Base-by-base conservation (phyloP, 37 sponge, comb jelly and placozoan species). In the Mnemiopsis leidyi region DNA sequence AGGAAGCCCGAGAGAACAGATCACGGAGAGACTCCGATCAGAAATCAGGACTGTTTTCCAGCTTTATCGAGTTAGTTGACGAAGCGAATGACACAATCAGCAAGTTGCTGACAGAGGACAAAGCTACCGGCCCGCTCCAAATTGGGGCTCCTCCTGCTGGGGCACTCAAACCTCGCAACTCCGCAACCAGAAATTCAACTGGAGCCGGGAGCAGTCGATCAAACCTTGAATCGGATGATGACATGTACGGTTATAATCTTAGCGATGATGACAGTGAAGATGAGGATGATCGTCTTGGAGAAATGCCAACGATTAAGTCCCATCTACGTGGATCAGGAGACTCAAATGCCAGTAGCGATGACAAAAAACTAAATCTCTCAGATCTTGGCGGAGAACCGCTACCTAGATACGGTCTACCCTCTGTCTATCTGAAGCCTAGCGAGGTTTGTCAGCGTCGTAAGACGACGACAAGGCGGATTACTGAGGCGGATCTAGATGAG, bases 381-480 rank as follows among this genome's bases (percentile, higher is more conserved):
- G 82, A 82, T 34, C 37, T 34, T 23, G 82, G 82, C 37, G 82
- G 35, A 7, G 38, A 82, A 30, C 36, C 32, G 7, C 33, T 85
- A 2, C 90, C 90, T 5, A 38, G 90, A 39, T 85, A 85, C 25
- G 90, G 90, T 0, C 24, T 85, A 25, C 61, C 90, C 21, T 38
- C 40, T 1, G 24, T 85, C 39, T 85, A 85, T 26, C 61, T 85
- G 48, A 85, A 85, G 3, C 61, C 90, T 9, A 21, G 48, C 21
- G 90, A 85, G 23, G 35, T 85, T 18, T 85, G 90, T 85, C 40
- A 85, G 29, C 24, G 90, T 9, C 33, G 90, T 40, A 61, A 39
- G 0, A 85, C 90, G 25, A 85, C 90, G n/a, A 85, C 90, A 1
- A 28, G 61, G n/a, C 90, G 90, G 26, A 85, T 85, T 5, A 85